phyloP scores from a whole-genome alignment of 2,113 vertebrate species.

The Oostethus manadensis region DNA sequence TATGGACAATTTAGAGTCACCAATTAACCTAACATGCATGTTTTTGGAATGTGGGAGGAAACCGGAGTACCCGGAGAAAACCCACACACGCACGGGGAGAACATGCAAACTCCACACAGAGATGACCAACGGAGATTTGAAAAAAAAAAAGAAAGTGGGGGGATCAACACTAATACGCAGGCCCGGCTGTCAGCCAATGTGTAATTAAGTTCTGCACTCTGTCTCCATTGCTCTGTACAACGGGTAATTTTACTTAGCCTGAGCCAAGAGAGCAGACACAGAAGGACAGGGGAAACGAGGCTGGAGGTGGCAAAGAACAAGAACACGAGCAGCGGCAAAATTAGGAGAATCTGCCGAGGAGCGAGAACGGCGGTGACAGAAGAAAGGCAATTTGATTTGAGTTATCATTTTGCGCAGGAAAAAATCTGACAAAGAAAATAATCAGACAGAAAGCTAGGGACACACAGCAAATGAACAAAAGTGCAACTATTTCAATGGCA shows the following conservation, averaged over 20 bases:
- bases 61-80: too few relatives aligned
- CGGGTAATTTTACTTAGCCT: constrained; percentile 63
- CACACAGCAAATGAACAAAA: neutral
- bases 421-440: neutral
- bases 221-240: constrained; percentile 58
- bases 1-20: too few relatives aligned
- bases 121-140: too few relatives aligned
- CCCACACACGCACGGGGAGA: too few relatives aligned
- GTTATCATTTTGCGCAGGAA: neutral
- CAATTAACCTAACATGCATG: too few relatives aligned
- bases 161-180: constrained; percentile 40
- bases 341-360: constrained; percentile 4
- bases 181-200: constrained; percentile 57
- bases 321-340: neutral
- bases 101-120: too few relatives aligned
- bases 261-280: constrained; percentile 50
- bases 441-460: neutral
- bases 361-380: neutral
- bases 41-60: too few relatives aligned
- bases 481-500: neutral
- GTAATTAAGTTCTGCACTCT: constrained; percentile 69
- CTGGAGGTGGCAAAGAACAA: neutral
- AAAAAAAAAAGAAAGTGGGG: constrained; percentile 3
- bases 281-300: constrained; percentile 10
- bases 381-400: neutral